phyloP scores from a whole-genome alignment of 2,113 vertebrate species.

The Mandrillus leucophaeus region DNA sequence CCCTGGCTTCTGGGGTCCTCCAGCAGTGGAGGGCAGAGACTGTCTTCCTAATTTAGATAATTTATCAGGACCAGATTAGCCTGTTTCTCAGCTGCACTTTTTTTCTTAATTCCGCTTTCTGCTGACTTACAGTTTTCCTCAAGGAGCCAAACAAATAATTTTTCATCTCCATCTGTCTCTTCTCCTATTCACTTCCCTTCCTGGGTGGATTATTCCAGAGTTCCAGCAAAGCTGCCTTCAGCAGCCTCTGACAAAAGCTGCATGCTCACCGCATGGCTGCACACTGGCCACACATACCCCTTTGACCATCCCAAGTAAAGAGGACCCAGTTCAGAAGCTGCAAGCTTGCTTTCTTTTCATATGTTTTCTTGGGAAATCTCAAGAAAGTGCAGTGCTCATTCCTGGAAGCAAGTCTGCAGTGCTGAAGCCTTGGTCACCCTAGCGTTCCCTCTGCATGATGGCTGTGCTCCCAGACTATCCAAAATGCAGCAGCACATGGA shows the following conservation, averaged over 20 bases:
- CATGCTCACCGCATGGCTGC: background rate
- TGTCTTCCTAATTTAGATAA: background rate
- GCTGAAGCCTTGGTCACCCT: background rate
- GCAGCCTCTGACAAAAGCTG: background rate
- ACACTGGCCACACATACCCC: background rate
- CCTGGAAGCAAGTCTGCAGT: background rate
- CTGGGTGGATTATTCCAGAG: background rate
- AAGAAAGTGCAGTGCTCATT: background rate
- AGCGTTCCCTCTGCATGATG: background rate
- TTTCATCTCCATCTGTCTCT: background rate
- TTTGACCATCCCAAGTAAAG: background rate
- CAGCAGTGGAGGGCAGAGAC: background rate
- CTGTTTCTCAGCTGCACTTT: background rate
- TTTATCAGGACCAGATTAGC: background rate
- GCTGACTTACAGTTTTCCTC: conserved; percentile 24
- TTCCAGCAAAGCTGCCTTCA: background rate
- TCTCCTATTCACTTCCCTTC: background rate
- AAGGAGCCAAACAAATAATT: background rate
- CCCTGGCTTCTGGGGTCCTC: background rate
- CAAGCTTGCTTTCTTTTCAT: background rate
- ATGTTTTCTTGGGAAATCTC: background rate
- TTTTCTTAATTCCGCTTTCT: conserved; percentile 4
- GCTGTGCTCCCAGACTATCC: background rate
- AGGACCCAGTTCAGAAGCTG: background rate
- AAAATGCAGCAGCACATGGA: background rate